Percentiles rank a stretch among this genome's conserved stretches.
phyloP scores from a whole-genome alignment of 2,113 vertebrate genomes.

The Sander vitreus region DNA sequence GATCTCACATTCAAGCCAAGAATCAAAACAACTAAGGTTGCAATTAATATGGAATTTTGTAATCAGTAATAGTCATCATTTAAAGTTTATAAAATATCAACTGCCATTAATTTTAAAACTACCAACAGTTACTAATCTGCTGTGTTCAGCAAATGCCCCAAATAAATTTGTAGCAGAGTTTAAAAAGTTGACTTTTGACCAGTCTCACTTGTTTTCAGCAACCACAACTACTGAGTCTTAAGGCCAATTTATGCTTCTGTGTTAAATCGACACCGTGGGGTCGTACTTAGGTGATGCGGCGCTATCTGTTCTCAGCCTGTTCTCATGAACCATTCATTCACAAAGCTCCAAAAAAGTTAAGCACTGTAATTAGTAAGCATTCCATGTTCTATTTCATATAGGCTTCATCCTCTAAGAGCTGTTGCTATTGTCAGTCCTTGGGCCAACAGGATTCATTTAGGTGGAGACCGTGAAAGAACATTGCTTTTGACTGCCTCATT shows the following conservation, averaged over 20 bases:
- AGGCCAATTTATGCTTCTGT: too few relatives aligned
- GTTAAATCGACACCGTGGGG: too few relatives aligned
- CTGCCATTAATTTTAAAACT: not conserved
- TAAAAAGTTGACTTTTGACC: not conserved
- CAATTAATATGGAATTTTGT: not conserved
- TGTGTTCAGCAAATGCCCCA: not conserved
- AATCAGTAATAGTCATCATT: not conserved
- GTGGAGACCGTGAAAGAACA: not conserved
- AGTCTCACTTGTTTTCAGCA: not conserved
- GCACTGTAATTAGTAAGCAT: too few relatives aligned
- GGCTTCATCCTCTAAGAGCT: too few relatives aligned
- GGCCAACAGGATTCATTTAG: not conserved
- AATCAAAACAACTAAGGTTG: slow-evolving; percentile 15
- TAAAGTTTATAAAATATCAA: not conserved
- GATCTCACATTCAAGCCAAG: slow-evolving; percentile 5
- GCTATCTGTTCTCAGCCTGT: too few relatives aligned
- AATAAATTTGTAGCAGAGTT: not conserved
- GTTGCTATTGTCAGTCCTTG: not conserved
- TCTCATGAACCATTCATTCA: too few relatives aligned
- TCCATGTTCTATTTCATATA: too few relatives aligned
- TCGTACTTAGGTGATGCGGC: too few relatives aligned
- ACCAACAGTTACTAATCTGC: not conserved
- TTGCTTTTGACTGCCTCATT: not conserved
- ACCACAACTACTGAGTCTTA: not conserved
- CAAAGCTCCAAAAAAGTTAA: too few relatives aligned